Percentiles rank a stretch among this genome's conserved stretches.
These are phyloP conservation scores for Tringa solitaria DNA, from an alignment of 2,113 vertebrate genomes.

Conservation along the genomic window DNA sequence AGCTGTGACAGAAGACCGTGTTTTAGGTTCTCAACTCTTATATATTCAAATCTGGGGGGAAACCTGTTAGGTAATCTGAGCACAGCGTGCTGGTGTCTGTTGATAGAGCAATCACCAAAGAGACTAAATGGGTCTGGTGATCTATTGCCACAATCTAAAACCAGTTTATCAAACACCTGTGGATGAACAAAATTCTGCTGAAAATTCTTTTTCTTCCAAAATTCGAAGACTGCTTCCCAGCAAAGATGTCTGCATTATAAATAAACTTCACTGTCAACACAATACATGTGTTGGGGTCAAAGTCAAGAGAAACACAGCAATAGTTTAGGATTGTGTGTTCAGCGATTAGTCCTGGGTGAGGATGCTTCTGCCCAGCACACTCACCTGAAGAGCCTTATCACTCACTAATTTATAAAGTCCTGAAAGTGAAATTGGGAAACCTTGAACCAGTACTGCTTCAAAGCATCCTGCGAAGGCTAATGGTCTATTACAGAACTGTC, in stretches of 20 bases:
- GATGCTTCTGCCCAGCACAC: not conserved
- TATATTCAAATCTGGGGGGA: not conserved
- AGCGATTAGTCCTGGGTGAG: not conserved
- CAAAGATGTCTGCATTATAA: not conserved
- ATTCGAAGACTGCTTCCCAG: not conserved
- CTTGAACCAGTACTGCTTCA: not conserved
- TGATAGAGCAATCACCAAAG: not conserved
- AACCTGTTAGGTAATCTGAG: not conserved
- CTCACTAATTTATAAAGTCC: fast-evolving
- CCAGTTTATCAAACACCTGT: not conserved
- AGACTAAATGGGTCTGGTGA: not conserved
- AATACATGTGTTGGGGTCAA: not conserved
- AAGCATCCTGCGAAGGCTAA: not conserved
- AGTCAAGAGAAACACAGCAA: not conserved
- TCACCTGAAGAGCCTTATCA: not conserved
- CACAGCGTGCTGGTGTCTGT: not conserved
- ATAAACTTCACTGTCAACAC: not conserved
- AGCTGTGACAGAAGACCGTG: not conserved
- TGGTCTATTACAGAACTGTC: not conserved
- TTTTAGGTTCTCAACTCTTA: not conserved
- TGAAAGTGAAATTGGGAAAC: not conserved
- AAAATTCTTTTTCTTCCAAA: not conserved
- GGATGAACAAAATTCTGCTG: not conserved
- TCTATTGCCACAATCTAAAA: not conserved
- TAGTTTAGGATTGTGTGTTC: not conserved